Evolutionary conservation across 2,888 invertebrate genomes (phyloP), one percentile per base, ranked within the genome.

Genomic region (Xestoiulus laeticollis): DNA sequence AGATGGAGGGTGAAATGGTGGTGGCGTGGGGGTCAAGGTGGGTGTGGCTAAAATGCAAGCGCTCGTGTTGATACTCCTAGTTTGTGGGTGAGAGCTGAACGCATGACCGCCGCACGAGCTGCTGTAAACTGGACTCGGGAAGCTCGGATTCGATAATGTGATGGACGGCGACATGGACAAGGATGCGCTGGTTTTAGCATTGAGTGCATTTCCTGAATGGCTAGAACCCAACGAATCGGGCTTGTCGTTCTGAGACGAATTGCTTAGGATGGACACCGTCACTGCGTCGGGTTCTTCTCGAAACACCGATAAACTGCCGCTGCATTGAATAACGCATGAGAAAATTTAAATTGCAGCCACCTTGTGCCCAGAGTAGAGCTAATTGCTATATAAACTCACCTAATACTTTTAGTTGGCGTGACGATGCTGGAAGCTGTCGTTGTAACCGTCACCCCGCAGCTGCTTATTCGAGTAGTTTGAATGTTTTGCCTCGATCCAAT

Each of bases 401-500:
- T 91, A 87, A 90, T 91, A 87, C 90, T 91, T 88, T 91, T 91
- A 85, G 90, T 90, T 12, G 91, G 90, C 85, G 90, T 90, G 14
- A 90, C 89, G n/a, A 90, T 89, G 53, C 89, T 89, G 19, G 90
- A 84, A 83, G 89, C 87, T 32, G 89, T 89, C 33, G 90, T 94
- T 82, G 95, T 95, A 19, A 95, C 95, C 0, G 95, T 95, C 0
- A 95, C 94, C 26, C 94, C 94, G 22, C 93, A 93, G 90, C 91
- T 91, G 10, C 89, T 89, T 93, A 94, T 38, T 92, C 92, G 86
- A 93, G 92, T 90, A 91, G 85, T 68, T 33, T 89, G 89, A 22
- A 89, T 86, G 44, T 89, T 89, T 19, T 89, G 89, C 59, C 89
- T 89, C 84, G 89, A 90, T 30, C 90, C 90, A 38, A 90, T 89